These are phyloP conservation scores for Semotilus atromaculatus DNA, from an alignment of 2,797 vertebrate genomes.

Conservation along the genomic window DNA sequence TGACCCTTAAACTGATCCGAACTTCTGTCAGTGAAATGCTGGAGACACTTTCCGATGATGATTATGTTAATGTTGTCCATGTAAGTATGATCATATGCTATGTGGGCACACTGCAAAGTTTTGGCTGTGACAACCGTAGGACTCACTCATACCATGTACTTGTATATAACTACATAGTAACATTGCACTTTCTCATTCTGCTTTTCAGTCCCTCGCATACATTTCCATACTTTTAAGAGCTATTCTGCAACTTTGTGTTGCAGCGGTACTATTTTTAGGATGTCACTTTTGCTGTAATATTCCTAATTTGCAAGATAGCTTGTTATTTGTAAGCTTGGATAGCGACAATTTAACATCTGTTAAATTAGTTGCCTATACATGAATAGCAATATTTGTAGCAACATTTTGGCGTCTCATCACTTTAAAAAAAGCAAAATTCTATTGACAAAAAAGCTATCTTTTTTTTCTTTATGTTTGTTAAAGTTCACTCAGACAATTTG, in stretches of 20 bases:
- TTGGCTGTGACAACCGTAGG: background rate
- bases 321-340: background rate
- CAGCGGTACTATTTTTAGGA: background rate
- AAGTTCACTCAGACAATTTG: background rate
- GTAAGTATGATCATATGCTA: conserved; percentile 80
- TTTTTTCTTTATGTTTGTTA: background rate
- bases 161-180: background rate
- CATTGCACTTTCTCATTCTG: background rate
- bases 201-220: background rate
- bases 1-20: conserved; percentile 94
- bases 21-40: conserved; percentile 97
- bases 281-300: background rate
- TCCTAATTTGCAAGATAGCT: background rate
- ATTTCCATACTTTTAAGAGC: background rate
- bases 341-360: background rate
- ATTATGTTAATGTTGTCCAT: conserved; percentile 98
- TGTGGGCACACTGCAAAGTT: background rate
- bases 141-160: background rate
- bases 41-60: conserved; percentile 96
- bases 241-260: background rate
- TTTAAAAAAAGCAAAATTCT: background rate
- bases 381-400: background rate
- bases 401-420: too few species aligned
- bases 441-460: background rate
- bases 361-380: background rate